Percentiles rank a stretch among this genome's conserved stretches.
Conservation (phyloP, 2,888 invertebrate genomes). For the Volucella inanis region DNA sequence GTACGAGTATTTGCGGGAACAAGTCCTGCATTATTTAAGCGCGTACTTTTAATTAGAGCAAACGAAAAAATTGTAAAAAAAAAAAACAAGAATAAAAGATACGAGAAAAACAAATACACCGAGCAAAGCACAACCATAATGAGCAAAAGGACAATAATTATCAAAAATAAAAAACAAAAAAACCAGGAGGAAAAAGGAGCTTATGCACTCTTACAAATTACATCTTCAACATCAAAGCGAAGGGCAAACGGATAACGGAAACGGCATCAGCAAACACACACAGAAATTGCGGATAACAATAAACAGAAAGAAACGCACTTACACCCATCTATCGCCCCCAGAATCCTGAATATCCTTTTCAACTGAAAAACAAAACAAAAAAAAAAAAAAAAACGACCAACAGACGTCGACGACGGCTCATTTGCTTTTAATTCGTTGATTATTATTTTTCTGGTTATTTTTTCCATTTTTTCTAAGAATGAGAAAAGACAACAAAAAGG, state of each 20-base stretch:
- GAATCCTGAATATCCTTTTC: conserved; percentile 71
- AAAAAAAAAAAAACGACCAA: conserved; percentile 15
- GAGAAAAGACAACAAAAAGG: conserved; percentile 14
- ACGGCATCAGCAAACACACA: conserved; percentile 60
- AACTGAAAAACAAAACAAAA: conserved; percentile 5
- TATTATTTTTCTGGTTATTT: conserved; percentile 41
- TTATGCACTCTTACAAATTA: conserved; percentile 74
- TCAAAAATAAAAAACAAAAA: conserved; percentile 15
- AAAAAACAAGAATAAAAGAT: conserved; percentile 3
- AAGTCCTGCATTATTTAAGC: conserved; percentile 71
- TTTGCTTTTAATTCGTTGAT: conserved; percentile 75
- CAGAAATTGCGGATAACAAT: conserved; percentile 63
- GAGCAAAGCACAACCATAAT: conserved; percentile 58
- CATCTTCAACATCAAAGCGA: conserved; percentile 73
- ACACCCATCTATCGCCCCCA: conserved; percentile 6
- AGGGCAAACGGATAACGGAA: conserved; percentile 67
- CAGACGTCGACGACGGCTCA: conserved; percentile 66
- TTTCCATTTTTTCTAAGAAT: conserved; percentile 15
- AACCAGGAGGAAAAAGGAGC: conserved; percentile 41
- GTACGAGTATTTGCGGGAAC: conserved; percentile 43
- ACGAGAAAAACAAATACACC: conserved; percentile 34
- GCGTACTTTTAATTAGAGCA: conserved; percentile 74
- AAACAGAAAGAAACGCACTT: conserved; percentile 66
- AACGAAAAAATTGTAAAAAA: conserved; percentile 30
- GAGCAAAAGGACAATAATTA: conserved; percentile 74